phyloP scores from a whole-genome alignment of 2,797 vertebrate species.

The Dallia pectoralis region DNA sequence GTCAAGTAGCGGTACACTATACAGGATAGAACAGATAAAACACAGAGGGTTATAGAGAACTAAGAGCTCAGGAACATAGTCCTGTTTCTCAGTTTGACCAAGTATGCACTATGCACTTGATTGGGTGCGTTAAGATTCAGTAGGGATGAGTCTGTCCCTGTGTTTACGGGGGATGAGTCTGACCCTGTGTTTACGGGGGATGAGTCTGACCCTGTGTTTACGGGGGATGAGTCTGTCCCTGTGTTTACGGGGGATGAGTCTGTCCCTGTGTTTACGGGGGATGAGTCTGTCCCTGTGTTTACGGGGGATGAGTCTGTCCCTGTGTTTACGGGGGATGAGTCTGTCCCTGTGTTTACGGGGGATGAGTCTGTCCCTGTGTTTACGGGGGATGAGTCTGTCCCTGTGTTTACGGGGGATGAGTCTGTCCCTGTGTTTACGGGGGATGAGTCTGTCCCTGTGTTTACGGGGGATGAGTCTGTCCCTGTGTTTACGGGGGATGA shows the following conservation, averaged over 20 bases:
- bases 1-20: background rate
- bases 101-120: no score
- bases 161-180: conserved; percentile 21
- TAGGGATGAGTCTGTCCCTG: conserved; percentile 12
- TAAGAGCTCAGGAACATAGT: background rate
- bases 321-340: background rate
- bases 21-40: background rate
- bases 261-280: background rate
- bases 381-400: conserved; percentile 10
- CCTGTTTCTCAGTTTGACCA: background rate
- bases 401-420: background rate
- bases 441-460: conserved; percentile 3
- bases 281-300: conserved; percentile 2
- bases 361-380: conserved; percentile 2
- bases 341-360: conserved; percentile 1
- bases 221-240: conserved; percentile 7
- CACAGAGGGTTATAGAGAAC: conserved; percentile 3
- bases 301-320: conserved; percentile 9
- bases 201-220: background rate
- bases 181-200: no score
- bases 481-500: background rate
- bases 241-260: conserved; percentile 4
- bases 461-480: conserved; percentile 12
- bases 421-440: conserved; percentile 1
- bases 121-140: background rate